Percentiles rank a stretch among this genome's conserved stretches.
These are phyloP conservation scores for Tarsius wallacei DNA, from an alignment of 2,797 vertebrate genomes.

Conservation along the genomic window DNA sequence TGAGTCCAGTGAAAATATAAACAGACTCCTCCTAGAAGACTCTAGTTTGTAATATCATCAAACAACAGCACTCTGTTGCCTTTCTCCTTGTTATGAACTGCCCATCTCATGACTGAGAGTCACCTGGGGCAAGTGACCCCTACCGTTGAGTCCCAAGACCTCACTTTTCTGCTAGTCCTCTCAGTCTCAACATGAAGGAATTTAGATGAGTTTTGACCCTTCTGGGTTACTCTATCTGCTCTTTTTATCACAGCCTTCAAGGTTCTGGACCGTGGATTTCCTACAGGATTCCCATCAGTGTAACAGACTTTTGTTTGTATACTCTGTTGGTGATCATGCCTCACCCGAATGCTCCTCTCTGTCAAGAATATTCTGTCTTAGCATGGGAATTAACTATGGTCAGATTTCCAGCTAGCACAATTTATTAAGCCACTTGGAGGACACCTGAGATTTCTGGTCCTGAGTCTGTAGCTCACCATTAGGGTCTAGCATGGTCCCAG, in stretches of 20 bases:
- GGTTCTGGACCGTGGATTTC: neutral
- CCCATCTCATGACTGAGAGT: neutral
- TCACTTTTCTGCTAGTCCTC: neutral
- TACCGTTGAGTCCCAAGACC: neutral
- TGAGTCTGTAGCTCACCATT: neutral
- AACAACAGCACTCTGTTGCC: neutral
- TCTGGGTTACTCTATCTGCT: neutral
- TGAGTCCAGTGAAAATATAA: conserved; percentile 64
- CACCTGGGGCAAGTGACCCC: neutral
- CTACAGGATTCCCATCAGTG: neutral
- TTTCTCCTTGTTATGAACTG: neutral
- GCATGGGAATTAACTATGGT: neutral
- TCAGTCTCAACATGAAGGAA: conserved; percentile 1
- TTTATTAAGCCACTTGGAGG: neutral
- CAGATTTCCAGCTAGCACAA: neutral
- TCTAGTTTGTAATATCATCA: conserved; percentile 33
- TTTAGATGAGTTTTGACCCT: neutral
- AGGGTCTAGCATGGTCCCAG: neutral
- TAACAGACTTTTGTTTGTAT: neutral
- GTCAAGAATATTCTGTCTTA: neutral
- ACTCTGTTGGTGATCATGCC: neutral
- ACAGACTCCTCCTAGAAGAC: conserved; percentile 47
- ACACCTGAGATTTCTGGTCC: neutral
- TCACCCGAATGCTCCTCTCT: neutral
- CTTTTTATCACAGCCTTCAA: neutral